Evolutionary conservation across 2,888 invertebrate species (phyloP).

Genomic region (Diarsia brunnea): DNA sequence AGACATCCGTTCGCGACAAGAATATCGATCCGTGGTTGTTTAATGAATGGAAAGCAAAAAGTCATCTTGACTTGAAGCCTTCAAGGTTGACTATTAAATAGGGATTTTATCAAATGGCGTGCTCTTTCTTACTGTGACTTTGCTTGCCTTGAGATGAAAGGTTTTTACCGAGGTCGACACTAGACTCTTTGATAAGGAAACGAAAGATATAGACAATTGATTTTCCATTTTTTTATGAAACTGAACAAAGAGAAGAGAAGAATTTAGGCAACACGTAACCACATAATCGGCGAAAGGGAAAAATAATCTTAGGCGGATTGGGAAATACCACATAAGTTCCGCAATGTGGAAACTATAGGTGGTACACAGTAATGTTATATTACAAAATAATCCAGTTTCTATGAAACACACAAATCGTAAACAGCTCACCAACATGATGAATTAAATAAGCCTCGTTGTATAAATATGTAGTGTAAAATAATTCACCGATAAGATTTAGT

Average conservation of each 20-base stretch:
- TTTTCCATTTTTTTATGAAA: background rate
- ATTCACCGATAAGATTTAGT: constrained; percentile 54
- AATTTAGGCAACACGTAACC: background rate
- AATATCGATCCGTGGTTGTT: background rate
- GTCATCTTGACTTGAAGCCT: constrained; percentile 11
- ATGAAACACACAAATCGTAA: constrained; percentile 35
- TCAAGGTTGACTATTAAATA: constrained; percentile 22
- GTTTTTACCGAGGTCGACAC: constrained; percentile 12
- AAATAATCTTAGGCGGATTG: background rate
- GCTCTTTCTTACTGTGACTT: constrained; percentile 35
- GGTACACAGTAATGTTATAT: background rate
- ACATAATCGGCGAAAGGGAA: background rate
- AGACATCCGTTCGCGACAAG: background rate
- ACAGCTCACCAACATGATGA: constrained; percentile 7
- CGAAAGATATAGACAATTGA: background rate
- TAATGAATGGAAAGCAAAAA: constrained; percentile 10
- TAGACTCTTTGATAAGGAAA: background rate
- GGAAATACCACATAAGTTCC: background rate
- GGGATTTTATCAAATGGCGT: constrained; percentile 34
- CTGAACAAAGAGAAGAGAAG: background rate
- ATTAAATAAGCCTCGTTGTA: constrained; percentile 17
- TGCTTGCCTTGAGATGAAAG: constrained; percentile 16
- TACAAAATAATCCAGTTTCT: constrained; percentile 3
- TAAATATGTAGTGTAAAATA: constrained; percentile 44
- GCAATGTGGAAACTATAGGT: background rate